Base-by-base conservation (phyloP, 1,140 invertebrate genomes). In the Dryas iulia region DNA sequence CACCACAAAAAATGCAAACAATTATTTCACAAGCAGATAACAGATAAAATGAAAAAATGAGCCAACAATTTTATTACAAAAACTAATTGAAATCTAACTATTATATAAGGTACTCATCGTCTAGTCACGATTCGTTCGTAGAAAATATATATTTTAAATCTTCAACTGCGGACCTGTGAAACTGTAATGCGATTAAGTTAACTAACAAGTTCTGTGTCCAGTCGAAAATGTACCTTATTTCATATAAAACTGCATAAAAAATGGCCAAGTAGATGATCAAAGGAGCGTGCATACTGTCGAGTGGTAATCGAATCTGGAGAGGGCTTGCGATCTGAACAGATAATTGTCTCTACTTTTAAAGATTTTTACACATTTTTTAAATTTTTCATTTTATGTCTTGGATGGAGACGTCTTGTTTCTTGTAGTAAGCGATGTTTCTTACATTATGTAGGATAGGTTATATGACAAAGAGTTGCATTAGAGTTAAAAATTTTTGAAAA, bases 231-330 rank as follows among this genome's bases (percentile, higher is more conserved):
- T 56, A 8, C 21, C 53, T 25, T 56, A 47, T 47, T 47, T 47
- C 12, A 18, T 14, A 21, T 14, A 47, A 47, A 47, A 8, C 21
- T 47, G 39, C 39, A 47, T 47, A n/a, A 47, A 21, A 47, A 47
- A 47, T 47, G 39, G 39, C 39, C 39, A 47, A 47, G 39, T 47
- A 35, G 52, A 33, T 10, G 31, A 39, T 56, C 52, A 39, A 58
- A 26, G 24, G 62, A 56, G 62, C 57, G 62, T 60, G 57, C 58
- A 67, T 60, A 67, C 53, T 54, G 65, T 33, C 35, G 65, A 67
- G 65, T 67, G 58, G 65, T 67, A 60, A 67, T 67, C 58, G 65
- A 52, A 54, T 67, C 39, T 54, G 57, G 58, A 60, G 65, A 67
- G 65, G 33, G 65, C 65, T 30, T 54, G n/a, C 58, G 33, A 60